These are phyloP conservation scores for Tokudaia tokunoshimensis DNA, from an alignment of 2,797 vertebrate genomes.

Conservation along the genomic window DNA sequence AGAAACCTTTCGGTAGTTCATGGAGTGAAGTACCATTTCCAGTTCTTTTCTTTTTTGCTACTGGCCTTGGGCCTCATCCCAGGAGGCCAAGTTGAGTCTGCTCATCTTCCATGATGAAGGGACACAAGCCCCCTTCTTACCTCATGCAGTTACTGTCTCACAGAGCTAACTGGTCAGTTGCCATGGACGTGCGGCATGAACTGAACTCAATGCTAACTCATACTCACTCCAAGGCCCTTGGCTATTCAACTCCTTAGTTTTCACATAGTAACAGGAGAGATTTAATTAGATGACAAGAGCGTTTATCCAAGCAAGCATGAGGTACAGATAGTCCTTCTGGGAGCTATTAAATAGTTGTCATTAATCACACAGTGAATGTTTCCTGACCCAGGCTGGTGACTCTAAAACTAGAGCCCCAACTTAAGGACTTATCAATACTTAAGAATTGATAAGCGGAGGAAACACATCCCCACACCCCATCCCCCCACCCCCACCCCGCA, in stretches of 20 bases:
- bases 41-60: neutral
- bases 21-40: neutral
- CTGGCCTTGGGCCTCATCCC: neutral
- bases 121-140: neutral
- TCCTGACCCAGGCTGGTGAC: neutral
- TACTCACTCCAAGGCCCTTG: neutral
- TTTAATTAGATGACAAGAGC: neutral
- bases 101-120: neutral
- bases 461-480: neutral
- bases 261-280: neutral
- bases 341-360: neutral
- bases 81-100: neutral
- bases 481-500: too few relatives aligned
- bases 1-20: neutral
- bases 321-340: neutral
- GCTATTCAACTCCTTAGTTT: neutral
- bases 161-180: accelerated
- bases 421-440: neutral
- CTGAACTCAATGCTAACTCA: neutral
- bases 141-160: neutral
- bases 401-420: neutral
- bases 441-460: neutral
- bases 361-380: neutral
- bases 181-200: neutral
- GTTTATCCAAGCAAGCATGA: neutral